phyloP scores from a whole-genome alignment of 2,113 vertebrate genomes.

The Boleophthalmus pectinirostris region DNA sequence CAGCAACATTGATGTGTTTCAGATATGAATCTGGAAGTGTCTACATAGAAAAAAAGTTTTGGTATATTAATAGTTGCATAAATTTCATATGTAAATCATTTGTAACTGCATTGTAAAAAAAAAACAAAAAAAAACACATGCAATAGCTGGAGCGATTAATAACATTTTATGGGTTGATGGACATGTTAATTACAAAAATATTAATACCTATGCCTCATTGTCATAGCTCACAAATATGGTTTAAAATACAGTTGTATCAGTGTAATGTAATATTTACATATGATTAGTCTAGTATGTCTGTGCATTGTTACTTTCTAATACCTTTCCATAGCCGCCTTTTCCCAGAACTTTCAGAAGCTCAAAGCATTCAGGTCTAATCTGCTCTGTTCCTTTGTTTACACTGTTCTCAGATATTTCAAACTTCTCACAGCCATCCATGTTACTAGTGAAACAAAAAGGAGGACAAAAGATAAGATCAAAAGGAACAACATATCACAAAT shows the following conservation, averaged over 20 bases:
- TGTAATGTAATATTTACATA: background rate
- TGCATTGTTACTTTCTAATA: slow-evolving; percentile 50
- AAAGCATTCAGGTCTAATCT: slow-evolving; percentile 97
- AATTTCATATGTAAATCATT: too few relatives aligned
- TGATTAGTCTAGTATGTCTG: background rate
- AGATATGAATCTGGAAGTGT: background rate
- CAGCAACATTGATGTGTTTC: background rate
- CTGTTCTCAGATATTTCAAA: slow-evolving; percentile 98
- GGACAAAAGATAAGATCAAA: slow-evolving; percentile 4
- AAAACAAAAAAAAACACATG: too few relatives aligned
- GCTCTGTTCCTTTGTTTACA: slow-evolving; percentile 97
- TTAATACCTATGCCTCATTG: too few relatives aligned
- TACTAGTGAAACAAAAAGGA: slow-evolving; percentile 72
- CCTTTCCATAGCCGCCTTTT: slow-evolving; percentile 98
- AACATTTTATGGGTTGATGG: too few relatives aligned
- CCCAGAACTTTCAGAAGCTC: slow-evolving; percentile 95
- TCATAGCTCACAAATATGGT: too few relatives aligned
- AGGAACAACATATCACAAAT: background rate
- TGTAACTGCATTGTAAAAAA: too few relatives aligned
- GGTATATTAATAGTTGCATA: background rate
- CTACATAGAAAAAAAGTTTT: background rate
- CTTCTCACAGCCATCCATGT: slow-evolving; percentile 98
- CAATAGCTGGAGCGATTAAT: too few relatives aligned
- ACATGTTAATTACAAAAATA: too few relatives aligned
- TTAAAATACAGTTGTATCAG: too few relatives aligned